phyloP scores from a whole-genome alignment of 2,113 vertebrate species.

The Typhlomys cinereus region DNA sequence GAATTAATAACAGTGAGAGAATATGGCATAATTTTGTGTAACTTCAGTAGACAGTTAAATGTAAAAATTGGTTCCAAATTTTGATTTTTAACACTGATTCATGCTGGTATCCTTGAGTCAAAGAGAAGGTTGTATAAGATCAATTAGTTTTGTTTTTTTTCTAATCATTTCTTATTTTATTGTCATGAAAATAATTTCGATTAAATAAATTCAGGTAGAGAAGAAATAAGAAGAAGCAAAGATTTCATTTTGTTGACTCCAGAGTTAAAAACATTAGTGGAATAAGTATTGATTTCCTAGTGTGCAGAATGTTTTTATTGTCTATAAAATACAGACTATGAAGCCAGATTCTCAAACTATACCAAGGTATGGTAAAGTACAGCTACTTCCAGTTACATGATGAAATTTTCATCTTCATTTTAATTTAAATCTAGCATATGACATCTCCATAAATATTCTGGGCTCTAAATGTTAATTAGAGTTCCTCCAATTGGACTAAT shows the following conservation, averaged over 20 bases:
- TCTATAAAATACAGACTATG: neutral
- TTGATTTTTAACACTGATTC: neutral
- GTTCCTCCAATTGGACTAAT: neutral
- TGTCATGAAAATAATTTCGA: neutral
- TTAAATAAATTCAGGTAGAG: neutral
- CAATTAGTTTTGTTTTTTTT: too few relatives aligned
- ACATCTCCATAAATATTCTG: neutral
- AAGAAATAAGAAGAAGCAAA: constrained; percentile 1
- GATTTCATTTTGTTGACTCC: neutral
- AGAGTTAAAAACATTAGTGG: constrained; percentile 17
- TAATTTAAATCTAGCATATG: neutral
- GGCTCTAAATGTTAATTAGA: neutral
- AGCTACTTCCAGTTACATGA: neutral
- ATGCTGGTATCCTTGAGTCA: constrained; percentile 42
- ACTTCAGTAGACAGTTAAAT: neutral
- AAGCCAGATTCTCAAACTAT: neutral
- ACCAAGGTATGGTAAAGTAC: neutral
- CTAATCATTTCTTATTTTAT: neutral
- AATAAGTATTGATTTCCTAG: neutral
- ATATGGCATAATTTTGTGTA: neutral
- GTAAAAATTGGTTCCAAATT: neutral
- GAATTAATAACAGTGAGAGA: neutral
- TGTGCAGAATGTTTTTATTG: neutral
- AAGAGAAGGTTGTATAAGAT: neutral
- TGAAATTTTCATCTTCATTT: neutral